Base-by-base conservation (phyloP, 2,888 invertebrate genomes). In the Polyommatus icarus region DNA sequence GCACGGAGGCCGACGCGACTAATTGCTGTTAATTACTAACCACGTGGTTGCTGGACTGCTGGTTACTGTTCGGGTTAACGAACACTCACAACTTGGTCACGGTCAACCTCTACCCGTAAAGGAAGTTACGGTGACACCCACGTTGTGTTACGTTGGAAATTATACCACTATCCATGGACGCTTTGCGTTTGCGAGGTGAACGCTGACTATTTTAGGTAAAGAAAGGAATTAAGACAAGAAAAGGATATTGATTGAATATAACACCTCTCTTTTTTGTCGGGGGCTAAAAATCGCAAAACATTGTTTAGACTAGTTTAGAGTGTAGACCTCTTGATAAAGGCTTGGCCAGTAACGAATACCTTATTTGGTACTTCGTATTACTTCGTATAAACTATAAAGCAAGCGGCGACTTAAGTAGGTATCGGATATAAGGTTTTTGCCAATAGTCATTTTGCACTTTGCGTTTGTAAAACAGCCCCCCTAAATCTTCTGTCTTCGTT, bases 41-140 rank as follows among this genome's bases (percentile, higher is more conserved):
- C 24, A 67, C 61, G 29, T 32, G 15, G 29, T 67, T 15, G 67
- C 61, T 59, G 59, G 15, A 18, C 32, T 15, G 67, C 61, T 59
- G 59, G 59, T 59, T n/a, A 59, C 59, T 8, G 59, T n/a, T 59
- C 15, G 20, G 59, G 59, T 59, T 59, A 59, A 59, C 20, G 59
- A 20, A 59, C 71, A 71, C 32, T 5, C 10, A 15, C 71, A 71
- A 71, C 29, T 71, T 71, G 71, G 29, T 32, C 71, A 71, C 71
- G 71, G 71, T 71, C 36, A 71, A 71, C 71, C 32, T 71, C 71
- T 71, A 59, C 8, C 59, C 59, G 59, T 59, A 59, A 8, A 20
- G 59, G 59, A 20, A 59, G 59, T 20, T 20, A 59, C 20, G 20
- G 59, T 59, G 59, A 20, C 59, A 59, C 59, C 59, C 59, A 59